Conservation (phyloP, 2,797 vertebrate genomes). For the Clarias fuscus region DNA sequence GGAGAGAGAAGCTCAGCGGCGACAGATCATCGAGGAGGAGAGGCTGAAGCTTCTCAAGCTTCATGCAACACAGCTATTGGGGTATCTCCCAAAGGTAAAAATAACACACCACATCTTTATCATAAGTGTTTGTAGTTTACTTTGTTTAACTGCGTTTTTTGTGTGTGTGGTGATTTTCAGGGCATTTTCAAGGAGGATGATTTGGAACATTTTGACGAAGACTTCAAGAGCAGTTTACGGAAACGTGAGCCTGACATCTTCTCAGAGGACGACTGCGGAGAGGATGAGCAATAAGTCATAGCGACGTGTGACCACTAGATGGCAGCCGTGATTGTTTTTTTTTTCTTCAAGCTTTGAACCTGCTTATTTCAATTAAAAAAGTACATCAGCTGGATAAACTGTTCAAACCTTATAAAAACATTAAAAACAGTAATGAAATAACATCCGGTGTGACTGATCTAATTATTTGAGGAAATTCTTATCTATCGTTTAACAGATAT, state of each 20-base stretch:
- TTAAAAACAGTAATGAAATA: background rate
- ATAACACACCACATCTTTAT: background rate
- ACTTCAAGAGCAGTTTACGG: constrained; percentile 81
- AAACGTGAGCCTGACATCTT: constrained; percentile 61
- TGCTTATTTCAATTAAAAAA: background rate
- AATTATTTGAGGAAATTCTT: background rate
- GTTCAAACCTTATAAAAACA: background rate
- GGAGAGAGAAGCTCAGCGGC: constrained; percentile 72
- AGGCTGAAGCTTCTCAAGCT: constrained; percentile 84
- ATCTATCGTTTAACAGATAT: background rate
- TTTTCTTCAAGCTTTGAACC: background rate
- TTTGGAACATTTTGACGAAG: constrained; percentile 85
- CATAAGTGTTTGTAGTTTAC: background rate
- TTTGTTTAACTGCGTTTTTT: background rate
- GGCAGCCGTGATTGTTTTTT: constrained; percentile 54
- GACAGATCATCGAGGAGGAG: constrained; percentile 89
- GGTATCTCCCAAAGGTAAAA: constrained; percentile 88
- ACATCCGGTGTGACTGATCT: background rate
- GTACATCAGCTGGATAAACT: background rate
- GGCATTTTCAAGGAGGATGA: constrained; percentile 87
- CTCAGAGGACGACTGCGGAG: constrained; percentile 68
- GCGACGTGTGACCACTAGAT: constrained; percentile 68
- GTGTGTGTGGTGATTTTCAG: constrained; percentile 65
- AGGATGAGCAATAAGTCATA: constrained; percentile 49
- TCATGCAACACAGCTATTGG: constrained; percentile 84